Conservation (phyloP, 2,113 vertebrate species). For the Emydura subglobosa region DNA sequence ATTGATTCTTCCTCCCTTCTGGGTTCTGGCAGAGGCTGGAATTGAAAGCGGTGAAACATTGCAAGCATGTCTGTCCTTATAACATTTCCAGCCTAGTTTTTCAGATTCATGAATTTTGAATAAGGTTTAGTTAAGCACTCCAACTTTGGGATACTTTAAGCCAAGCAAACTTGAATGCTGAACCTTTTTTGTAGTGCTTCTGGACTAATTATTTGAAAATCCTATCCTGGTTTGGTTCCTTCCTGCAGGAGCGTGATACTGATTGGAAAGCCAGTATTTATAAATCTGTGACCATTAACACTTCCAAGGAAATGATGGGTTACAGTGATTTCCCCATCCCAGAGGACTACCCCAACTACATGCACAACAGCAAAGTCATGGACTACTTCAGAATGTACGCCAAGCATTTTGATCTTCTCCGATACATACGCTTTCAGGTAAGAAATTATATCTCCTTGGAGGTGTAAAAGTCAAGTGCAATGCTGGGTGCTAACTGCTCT, state of each 20-base stretch:
- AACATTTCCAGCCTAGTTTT: not conserved
- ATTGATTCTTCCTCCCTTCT: not conserved
- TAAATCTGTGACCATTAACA: slow-evolving; percentile 82
- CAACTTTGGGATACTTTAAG: not conserved
- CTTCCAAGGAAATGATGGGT: slow-evolving; percentile 86
- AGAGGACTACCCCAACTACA: slow-evolving; percentile 80
- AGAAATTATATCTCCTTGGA: not conserved
- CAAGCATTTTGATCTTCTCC: slow-evolving; percentile 77
- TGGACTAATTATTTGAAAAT: not conserved
- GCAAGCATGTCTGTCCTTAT: not conserved
- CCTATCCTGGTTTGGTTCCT: not conserved
- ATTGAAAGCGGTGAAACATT: not conserved
- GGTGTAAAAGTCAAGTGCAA: not conserved
- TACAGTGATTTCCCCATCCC: slow-evolving; percentile 85
- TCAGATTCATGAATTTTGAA: not conserved
- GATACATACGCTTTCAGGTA: slow-evolving; percentile 81
- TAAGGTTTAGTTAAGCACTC: not conserved
- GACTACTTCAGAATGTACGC: slow-evolving; percentile 81
- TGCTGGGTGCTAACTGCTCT: not conserved
- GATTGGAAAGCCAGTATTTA: slow-evolving; percentile 76
- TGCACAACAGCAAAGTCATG: slow-evolving; percentile 79
- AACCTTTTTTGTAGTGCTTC: not conserved
- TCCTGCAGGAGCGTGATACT: slow-evolving; percentile 71
- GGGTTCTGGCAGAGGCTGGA: not conserved
- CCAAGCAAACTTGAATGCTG: not conserved